These are phyloP conservation scores for Maconellicoccus hirsutus DNA, from an alignment of 1,140 invertebrate species.

Conservation along the genomic window DNA sequence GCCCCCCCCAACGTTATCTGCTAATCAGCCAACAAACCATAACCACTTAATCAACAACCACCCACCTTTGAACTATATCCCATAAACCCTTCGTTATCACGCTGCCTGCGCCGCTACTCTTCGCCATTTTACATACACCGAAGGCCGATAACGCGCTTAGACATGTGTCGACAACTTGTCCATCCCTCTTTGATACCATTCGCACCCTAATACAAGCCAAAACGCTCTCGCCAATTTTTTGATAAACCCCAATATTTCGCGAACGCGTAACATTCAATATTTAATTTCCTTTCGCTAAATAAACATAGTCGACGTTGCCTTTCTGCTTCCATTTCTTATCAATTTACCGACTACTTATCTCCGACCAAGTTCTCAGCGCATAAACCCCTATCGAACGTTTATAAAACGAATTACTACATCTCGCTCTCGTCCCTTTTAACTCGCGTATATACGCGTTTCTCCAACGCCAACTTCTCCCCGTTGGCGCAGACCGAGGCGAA, in stretches of 20 bases:
- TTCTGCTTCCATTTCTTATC: conserved; percentile 5
- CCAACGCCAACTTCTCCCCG: neutral
- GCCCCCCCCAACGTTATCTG: too few species aligned
- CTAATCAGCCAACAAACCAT: neutral
- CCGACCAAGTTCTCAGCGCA: neutral
- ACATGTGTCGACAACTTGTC: neutral
- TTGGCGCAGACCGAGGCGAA: neutral
- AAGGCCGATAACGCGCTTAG: neutral
- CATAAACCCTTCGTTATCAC: neutral
- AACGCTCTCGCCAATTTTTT: neutral
- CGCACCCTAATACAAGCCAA: neutral
- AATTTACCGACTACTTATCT: conserved; percentile 20
- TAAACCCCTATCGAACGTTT: neutral
- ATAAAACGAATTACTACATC: conserved; percentile 14
- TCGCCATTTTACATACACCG: neutral
- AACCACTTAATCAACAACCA: neutral
- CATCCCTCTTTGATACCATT: neutral
- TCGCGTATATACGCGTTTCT: too few species aligned
- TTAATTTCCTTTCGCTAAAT: conserved; percentile 19
- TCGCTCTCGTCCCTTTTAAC: neutral
- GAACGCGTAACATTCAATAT: conserved; percentile 8
- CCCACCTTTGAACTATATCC: neutral
- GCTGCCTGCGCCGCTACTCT: too few species aligned
- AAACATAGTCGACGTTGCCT: neutral
- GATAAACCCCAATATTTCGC: neutral